Percentiles rank a stretch among this genome's conserved stretches.
Conservation (phyloP, 2,888 invertebrate genomes). For the Leptinotarsa juncta region DNA sequence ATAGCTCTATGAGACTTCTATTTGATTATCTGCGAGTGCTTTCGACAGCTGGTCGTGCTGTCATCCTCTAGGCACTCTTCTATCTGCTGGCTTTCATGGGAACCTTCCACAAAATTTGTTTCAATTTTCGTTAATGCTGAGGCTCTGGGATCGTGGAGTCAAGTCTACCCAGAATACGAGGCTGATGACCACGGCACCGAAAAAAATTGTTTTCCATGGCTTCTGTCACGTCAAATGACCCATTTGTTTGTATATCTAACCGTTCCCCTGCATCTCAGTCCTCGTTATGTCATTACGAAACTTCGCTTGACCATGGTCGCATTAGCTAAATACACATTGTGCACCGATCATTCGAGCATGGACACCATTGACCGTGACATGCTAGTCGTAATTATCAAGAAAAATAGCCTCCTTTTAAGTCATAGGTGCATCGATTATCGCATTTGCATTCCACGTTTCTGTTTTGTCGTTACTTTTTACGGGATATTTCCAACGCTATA, state of each 20-base stretch:
- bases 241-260: not conserved
- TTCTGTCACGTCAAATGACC: not conserved
- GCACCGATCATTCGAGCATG: constrained; percentile 55
- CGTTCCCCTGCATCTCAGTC: constrained; percentile 27
- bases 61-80: too few relatives aligned
- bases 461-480: constrained; percentile 3
- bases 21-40: too few relatives aligned
- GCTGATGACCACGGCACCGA: too few relatives aligned
- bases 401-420: constrained; percentile 34
- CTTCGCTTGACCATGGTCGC: constrained; percentile 53
- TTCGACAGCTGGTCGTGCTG: too few relatives aligned
- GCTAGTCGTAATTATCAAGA: constrained; percentile 49
- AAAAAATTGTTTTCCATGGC: not conserved
- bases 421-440: constrained; percentile 29
- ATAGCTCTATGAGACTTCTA: too few relatives aligned
- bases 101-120: too few relatives aligned
- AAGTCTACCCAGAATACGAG: too few relatives aligned
- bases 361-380: constrained; percentile 61
- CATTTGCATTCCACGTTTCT: constrained; percentile 22
- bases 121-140: too few relatives aligned
- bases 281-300: constrained; percentile 44
- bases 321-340: constrained; percentile 52
- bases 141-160: too few relatives aligned
- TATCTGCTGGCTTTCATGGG: too few relatives aligned
- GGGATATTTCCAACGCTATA: not conserved